Base-by-base conservation (phyloP, 2,797 vertebrate genomes). In the Sarcophilus harrisii region DNA sequence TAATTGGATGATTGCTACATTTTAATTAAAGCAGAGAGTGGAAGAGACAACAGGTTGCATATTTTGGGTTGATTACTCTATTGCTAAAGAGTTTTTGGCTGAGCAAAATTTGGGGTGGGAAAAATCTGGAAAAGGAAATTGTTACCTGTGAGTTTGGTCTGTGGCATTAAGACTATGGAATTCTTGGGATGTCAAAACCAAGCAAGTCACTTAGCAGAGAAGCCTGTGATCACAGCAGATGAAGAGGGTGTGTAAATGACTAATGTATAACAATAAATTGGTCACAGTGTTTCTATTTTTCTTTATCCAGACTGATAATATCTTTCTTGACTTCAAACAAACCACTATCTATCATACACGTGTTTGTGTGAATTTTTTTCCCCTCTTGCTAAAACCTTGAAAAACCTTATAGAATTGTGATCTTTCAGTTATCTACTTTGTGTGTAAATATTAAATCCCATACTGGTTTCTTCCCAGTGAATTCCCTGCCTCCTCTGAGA, bases 1-100 rank as follows among this genome's bases (percentile, higher is more conserved):
- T 96, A 94, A 94, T 90, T 95, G 90, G 45, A 52, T 73, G 95
- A 93, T 90, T 62, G 32, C 58, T 91, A 9, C 32, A 52, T 92
- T 95, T 92, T 90, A 95, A 95, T 95, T 89, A 93, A 92, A 59
- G 45, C 58, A 54, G 30, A 0, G 11, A 57, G 66, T 90, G 5
- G 38, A 30, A 81, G 73, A 93, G 5, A 66, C 91, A 49, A 52
- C 0, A 0, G 54, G 62, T 14, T 0, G 32, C 28, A 10, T 29
- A 5, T 81, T 92, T 62, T 58, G n/a, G 59, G 89, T 32, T 96
- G 94, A 58, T 45, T 59, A 30, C 10, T 18, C 92, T 57, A 55
- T 58, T 90, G 27, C 10, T 27, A n/a, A n/a, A 62, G 4, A 1
- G 92, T 55, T 32, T 27, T 96, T 95, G 73, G 52, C 45, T 57